phyloP scores from a whole-genome alignment of 2,888 invertebrate genomes.

The Mythimna lalbum region DNA sequence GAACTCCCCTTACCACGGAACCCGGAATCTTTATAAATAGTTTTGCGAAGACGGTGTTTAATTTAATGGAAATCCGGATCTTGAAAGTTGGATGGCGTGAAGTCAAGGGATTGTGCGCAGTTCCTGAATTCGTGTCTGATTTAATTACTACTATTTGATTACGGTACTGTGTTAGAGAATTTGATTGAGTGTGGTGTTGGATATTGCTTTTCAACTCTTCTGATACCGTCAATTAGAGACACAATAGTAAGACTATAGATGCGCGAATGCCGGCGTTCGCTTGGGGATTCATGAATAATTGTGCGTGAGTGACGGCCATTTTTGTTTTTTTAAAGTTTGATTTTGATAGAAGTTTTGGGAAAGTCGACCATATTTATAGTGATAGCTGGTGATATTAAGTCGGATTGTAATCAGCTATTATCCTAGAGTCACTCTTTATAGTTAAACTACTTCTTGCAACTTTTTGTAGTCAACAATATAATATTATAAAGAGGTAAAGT shows the following conservation, averaged over 20 bases:
- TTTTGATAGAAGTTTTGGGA: neutral
- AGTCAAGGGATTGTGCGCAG: conserved; percentile 81
- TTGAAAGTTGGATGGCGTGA: conserved; percentile 80
- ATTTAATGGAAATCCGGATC: conserved; percentile 87
- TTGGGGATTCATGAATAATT: too few relatives aligned
- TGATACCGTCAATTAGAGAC: too few relatives aligned
- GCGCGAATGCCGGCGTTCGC: too few relatives aligned
- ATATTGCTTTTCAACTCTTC: conserved; percentile 30
- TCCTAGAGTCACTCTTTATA: neutral
- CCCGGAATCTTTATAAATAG: conserved; percentile 90
- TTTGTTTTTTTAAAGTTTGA: too few relatives aligned
- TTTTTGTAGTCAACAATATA: too few relatives aligned
- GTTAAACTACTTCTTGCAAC: neutral
- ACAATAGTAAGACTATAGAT: too few relatives aligned
- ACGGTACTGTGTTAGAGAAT: conserved; percentile 62
- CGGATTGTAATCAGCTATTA: neutral
- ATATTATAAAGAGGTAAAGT: too few relatives aligned
- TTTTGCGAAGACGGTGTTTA: conserved; percentile 86
- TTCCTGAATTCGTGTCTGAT: conserved; percentile 75
- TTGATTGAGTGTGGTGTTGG: conserved; percentile 19
- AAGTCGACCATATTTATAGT: neutral
- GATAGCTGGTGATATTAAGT: neutral
- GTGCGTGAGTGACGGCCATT: too few relatives aligned
- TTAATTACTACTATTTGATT: conserved; percentile 79
- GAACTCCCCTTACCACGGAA: conserved; percentile 80